Evolutionary conservation across 1,140 invertebrate genomes (phyloP).

Genomic region (Pachypeltis micranthus): DNA sequence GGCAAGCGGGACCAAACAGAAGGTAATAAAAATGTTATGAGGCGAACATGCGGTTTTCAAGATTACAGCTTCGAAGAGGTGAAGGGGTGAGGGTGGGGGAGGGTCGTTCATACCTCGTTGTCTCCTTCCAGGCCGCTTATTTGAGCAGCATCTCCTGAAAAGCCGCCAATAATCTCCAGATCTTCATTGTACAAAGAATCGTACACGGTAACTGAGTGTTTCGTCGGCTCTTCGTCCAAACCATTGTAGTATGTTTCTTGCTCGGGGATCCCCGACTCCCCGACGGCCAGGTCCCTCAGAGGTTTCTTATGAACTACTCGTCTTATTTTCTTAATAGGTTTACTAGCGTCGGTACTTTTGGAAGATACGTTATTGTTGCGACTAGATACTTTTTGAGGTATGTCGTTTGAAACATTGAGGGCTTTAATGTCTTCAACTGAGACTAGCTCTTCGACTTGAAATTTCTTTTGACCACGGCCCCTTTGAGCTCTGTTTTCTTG

Average conservation of each 20-base stretch:
- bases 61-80: no score
- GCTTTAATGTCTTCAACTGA: constrained; percentile 3
- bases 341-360: not conserved
- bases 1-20: not conserved
- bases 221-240: not conserved
- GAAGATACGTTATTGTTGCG: not conserved
- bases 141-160: not conserved
- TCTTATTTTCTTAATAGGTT: not conserved
- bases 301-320: constrained; percentile 1
- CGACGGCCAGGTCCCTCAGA: constrained; percentile 14
- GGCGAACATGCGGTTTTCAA: not conserved
- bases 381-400: constrained; percentile 7
- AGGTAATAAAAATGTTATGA: not conserved
- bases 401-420: not conserved
- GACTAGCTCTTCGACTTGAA: constrained; percentile 1
- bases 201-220: not conserved
- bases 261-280: constrained; percentile 4
- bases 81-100: no score
- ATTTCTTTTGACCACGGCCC: not conserved
- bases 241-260: not conserved
- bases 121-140: not conserved
- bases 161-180: not conserved
- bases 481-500: not conserved
- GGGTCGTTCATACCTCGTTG: not conserved
- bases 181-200: not conserved